Base-by-base conservation (phyloP, 2,113 vertebrate genomes). In the Embiotoca jacksoni region DNA sequence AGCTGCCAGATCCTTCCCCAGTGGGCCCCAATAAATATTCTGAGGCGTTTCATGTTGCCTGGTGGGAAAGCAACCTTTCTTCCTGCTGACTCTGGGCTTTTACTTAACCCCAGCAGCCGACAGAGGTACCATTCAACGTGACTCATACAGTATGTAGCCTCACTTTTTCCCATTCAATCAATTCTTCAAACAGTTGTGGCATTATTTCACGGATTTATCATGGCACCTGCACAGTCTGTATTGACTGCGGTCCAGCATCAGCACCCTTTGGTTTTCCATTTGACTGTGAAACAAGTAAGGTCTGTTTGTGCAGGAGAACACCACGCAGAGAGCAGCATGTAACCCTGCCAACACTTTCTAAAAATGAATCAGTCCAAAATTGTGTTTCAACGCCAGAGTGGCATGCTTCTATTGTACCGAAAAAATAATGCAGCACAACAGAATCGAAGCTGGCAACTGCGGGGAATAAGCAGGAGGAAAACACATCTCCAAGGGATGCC, bases 11-110 rank as follows among this genome's bases (percentile, higher is more conserved):
- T 83, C 23, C 3, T 59, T 88, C 82, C 88, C 81, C 8, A 44
- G 11, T 66, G 78, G 80, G 63, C 77, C 36, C 16, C 52, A 74
- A 75, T 84, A 91, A 87, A 91, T 87, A 88, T 87, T 92, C 74
- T 23, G 71, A 89, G 76, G 39, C 9, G 31, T 88, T 89, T 89
- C 82, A 86, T 80, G 82, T 87, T 83, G 75, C 72, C 78, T 73
- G 32, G 39, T 80, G 83, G 72, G 63, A 85, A 68, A 72, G 70
- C 13, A 81, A 65, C 57, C 72, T 87, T 83, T 90, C 60, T 55
- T 87, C 81, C 63, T 14, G 30, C 80, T 81, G 83, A 89, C 80
- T 84, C 52, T 39, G 64, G 71, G 62, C 55, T 84, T 86, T 84
- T 78, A 83, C 50, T 89, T 78, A 82, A 84, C 81, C 60, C 70